Evolutionary conservation across 1,140 invertebrate species (phyloP).

Genomic region (Eueides isabella): DNA sequence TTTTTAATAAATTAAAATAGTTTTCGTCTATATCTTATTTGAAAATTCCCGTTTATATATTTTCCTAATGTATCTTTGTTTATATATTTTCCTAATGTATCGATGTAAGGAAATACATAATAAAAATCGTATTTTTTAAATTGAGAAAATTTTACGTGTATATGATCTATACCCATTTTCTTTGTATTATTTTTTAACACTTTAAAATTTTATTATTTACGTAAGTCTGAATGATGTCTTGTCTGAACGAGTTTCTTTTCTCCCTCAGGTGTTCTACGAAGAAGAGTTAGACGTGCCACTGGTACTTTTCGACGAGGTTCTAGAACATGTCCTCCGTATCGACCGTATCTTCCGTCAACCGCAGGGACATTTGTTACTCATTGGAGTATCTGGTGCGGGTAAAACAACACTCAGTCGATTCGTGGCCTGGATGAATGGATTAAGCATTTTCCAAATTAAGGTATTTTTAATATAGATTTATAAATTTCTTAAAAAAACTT

Average conservation of each 20-base stretch:
- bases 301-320: conserved; percentile 98
- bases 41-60: no score
- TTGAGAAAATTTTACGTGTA: no score
- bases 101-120: no score
- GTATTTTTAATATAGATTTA: conserved; percentile 58
- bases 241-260: no score
- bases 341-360: conserved; percentile 99
- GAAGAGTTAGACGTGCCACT: conserved; percentile 99
- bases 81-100: not conserved
- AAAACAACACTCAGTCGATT: conserved; percentile 99
- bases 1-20: conserved; percentile 4
- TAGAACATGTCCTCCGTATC: conserved; percentile 99
- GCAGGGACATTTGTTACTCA: conserved; percentile 97
- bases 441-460: conserved; percentile 99
- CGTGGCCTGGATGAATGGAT: conserved; percentile 99
- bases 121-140: no score
- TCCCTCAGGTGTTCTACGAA: conserved; percentile 96
- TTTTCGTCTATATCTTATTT: no score
- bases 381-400: conserved; percentile 98
- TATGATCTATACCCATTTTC: no score
- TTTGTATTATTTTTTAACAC: not conserved
- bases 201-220: no score
- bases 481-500: no score
- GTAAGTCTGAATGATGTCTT: no score
- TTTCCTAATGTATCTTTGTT: no score